Percentiles rank a stretch among this genome's conserved stretches.
Conservation (phyloP, 2,797 vertebrate species). For the Poecilia velifera region DNA sequence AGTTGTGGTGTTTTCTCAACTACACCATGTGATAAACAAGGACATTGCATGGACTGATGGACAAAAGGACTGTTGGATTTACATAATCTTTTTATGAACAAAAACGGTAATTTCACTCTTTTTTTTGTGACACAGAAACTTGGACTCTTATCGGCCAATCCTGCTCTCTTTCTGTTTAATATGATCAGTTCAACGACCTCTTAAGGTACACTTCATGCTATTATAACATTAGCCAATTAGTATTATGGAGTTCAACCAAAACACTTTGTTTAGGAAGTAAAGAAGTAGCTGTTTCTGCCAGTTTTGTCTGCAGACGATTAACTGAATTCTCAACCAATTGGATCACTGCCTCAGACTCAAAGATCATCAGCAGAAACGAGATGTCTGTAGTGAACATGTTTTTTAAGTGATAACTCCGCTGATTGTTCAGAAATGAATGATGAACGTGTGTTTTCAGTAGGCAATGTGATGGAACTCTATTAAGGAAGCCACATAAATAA, state of each 20-base stretch:
- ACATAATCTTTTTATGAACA: not conserved
- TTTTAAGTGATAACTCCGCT: not conserved
- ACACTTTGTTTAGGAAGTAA: not conserved
- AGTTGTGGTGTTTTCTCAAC: conserved; percentile 55
- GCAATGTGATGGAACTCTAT: not conserved
- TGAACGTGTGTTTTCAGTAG: not conserved
- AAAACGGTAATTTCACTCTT: not conserved
- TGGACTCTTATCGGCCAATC: not conserved
- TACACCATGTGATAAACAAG: conserved; percentile 32
- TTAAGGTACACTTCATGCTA: not conserved
- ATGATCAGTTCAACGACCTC: not conserved
- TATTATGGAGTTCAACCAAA: not conserved
- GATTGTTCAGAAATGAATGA: not conserved
- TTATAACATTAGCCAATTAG: not conserved
- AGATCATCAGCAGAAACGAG: not conserved
- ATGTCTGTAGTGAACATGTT: not conserved
- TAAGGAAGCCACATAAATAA: not conserved
- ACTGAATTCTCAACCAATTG: not conserved
- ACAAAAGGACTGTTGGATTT: not conserved
- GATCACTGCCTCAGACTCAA: not conserved
- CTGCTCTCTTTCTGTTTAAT: not conserved
- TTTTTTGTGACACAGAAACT: not conserved
- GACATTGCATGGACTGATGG: conserved; percentile 34
- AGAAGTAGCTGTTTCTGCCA: not conserved
- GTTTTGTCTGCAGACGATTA: not conserved